Evolutionary conservation across 2,113 vertebrate genomes (phyloP), one percentile per base, ranked within the genome.

Genomic region (Oxyura jamaicensis): DNA sequence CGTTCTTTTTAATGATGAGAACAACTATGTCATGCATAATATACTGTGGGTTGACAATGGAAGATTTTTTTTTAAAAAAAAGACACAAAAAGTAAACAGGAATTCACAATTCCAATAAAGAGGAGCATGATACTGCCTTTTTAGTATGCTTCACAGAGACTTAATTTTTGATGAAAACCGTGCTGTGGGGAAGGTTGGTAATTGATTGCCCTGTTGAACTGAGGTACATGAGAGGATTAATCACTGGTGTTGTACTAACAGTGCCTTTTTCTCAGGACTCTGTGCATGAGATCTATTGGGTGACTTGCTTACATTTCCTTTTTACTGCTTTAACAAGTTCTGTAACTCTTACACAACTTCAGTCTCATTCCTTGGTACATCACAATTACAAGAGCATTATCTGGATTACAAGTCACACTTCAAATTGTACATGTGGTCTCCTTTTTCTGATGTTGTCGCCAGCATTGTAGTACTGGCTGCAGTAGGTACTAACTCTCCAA

Each of bases 101-200:
- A 88, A 91, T 87, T 92, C 52, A 16, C 21, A 84, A 2, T 78
- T 84, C 19, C 25, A 55, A 1, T 79, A 84, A 76, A 53, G 44
- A 77, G 69, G 62, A 87, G 23, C 8, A 4, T 18, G 41, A 25
- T 84, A 25, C 17, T 91, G 52, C 63, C 59, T 74, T 90, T 71
- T 81, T 75, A 92, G 52, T 71, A 2, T 59, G 39, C 88, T 95
- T 73, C 88, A 29, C 31, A 13, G 26, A 42, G 56, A 60, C 90
- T 94, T 82, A 11, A 50, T 72, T 95, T 94, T 79, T 90, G 46
- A n/a, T 79, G 77, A 53, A 62, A 91, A 56, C 31, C 75, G 41
- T 66, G 53, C 0, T 0, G 59, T 52, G 72, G 44, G 36, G 36
- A 60, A 68, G 80, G 26, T 36, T 1, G 1, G 39, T 86, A 92